Percentiles rank a stretch among this genome's conserved stretches.
Evolutionary conservation across 2,888 invertebrate species (phyloP).

Genomic region (Trichogramma evanescens): DNA sequence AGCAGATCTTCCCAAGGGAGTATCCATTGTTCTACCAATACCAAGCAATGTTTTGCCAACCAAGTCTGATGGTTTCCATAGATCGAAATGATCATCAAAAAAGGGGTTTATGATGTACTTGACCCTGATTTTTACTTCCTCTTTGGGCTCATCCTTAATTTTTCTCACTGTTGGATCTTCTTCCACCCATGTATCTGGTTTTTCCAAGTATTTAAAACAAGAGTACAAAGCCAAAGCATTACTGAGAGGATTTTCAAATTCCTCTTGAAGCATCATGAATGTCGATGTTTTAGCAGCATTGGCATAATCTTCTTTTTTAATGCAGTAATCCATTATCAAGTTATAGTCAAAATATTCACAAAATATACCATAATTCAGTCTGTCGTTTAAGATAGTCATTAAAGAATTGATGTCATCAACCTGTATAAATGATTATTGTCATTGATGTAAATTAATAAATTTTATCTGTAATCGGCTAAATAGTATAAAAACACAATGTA

Average conservation of each 20-base stretch:
- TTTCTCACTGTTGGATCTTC: slow-evolving; percentile 40
- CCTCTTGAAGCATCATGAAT: slow-evolving; percentile 83
- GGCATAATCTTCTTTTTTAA: slow-evolving; percentile 61
- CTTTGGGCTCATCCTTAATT: slow-evolving; percentile 40
- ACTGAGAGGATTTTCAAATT: slow-evolving; percentile 65
- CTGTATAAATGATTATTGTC: not conserved
- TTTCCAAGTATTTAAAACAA: slow-evolving; percentile 63
- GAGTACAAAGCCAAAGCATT: slow-evolving; percentile 65
- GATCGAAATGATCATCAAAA: slow-evolving; percentile 86
- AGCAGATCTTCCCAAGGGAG: slow-evolving; percentile 53
- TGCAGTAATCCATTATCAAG: slow-evolving; percentile 70
- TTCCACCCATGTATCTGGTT: slow-evolving; percentile 49
- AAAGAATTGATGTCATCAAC: slow-evolving; percentile 50
- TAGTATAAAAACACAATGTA: not conserved
- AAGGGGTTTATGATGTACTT: slow-evolving; percentile 72
- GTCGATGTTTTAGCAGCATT: slow-evolving; percentile 72
- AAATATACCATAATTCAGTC: slow-evolving; percentile 83
- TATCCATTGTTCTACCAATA: slow-evolving; percentile 51
- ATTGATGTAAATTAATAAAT: not conserved
- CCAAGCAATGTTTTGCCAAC: slow-evolving; percentile 76
- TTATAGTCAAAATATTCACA: slow-evolving; percentile 75
- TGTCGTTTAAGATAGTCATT: slow-evolving; percentile 68
- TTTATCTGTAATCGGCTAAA: not conserved
- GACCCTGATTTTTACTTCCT: slow-evolving; percentile 68
- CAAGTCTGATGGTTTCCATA: slow-evolving; percentile 62